Base-by-base conservation (phyloP, 2,113 vertebrate species). In the Leptocoma aspasia region DNA sequence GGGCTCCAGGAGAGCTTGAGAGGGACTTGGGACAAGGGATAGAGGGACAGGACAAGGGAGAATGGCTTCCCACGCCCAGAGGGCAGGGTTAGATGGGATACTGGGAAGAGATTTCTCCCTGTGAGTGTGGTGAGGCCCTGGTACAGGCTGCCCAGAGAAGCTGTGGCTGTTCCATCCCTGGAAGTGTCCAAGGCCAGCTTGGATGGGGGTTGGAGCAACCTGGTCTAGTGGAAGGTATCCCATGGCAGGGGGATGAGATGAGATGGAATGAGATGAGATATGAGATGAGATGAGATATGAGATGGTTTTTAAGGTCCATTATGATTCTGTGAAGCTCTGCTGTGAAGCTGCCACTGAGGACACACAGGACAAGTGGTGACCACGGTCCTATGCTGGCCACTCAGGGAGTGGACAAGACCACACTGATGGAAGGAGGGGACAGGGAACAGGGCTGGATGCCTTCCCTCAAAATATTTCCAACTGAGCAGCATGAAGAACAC, bases 391-490 rank as follows among this genome's bases (percentile, higher is more conserved):
- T 24, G 20, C 22, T 56, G 69, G 39, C 31, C 10, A 1, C 71
- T 70, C 56, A 35, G 72, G 52, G 53, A 57, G 54, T 2, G 11
- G 27, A 78, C 31, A 59, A 23, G 26, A 42, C 42, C 59, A 14
- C 4, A 2, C 0, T 5, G 53, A 30, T 0, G 2, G 57, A 60
- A 18, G 35, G 50, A 86, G n/a, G n/a, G 71, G 42, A 68, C 41
- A 76, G 0, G 1, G 28, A 63, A 53, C 0, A 0, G n/a, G 31
- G 13, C 52, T 42, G 56, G 27, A 37, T 70, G 76, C 50, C 71
- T 78, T 52, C 53, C 49, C 68, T 52, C 65, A 31, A 37, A 75
- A 18, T 11, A 87, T 33, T 64, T 75, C 75, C 77, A 90, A 64
- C 80, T 75, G 83, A 94, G 92, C 91, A 86, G 49, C 86, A 52